These are phyloP conservation scores for Entelurus aequoreus DNA, from an alignment of 2,113 vertebrate genomes.

Conservation along the genomic window DNA sequence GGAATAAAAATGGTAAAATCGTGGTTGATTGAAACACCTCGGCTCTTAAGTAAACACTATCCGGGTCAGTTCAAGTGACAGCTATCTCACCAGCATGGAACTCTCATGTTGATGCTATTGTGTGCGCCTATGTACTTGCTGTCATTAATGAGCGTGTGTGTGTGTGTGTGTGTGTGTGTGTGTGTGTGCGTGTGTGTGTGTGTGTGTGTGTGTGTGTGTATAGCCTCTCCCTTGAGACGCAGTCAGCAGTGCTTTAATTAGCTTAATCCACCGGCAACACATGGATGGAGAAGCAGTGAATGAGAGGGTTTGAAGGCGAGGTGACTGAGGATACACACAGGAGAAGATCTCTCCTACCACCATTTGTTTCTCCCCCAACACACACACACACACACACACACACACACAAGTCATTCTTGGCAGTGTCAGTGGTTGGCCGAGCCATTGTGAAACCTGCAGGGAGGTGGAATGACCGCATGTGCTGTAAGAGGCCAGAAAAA, in stretches of 20 bases:
- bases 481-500: conserved; percentile 31
- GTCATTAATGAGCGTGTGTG: conserved; percentile 32
- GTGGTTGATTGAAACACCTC: background rate
- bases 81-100: no score
- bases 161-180: conserved; percentile 15
- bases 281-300: conserved; percentile 41
- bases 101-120: conserved; percentile 24
- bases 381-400: conserved; percentile 5
- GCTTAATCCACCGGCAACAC: conserved; percentile 64
- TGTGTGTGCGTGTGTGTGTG: conserved; percentile 20
- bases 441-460: conserved; percentile 40
- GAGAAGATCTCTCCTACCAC: conserved; percentile 33
- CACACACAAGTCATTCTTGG: conserved; percentile 25
- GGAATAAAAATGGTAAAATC: background rate
- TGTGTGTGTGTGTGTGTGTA: conserved; percentile 24
- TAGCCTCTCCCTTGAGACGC: conserved; percentile 43
- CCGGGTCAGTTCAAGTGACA: conserved; percentile 3
- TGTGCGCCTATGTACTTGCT: conserved; percentile 30
- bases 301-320: conserved; percentile 31
- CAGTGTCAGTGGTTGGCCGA: conserved; percentile 35
- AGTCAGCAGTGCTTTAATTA: conserved; percentile 64
- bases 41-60: background rate
- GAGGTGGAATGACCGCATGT: conserved; percentile 48
- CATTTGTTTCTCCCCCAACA: conserved; percentile 30
- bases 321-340: conserved; percentile 26